A percentile compares a stretch with the other conserved stretches of the same genome.
phyloP scores from a whole-genome alignment of 2,888 invertebrate species.

The Eueremaeus valkanovi region DNA sequence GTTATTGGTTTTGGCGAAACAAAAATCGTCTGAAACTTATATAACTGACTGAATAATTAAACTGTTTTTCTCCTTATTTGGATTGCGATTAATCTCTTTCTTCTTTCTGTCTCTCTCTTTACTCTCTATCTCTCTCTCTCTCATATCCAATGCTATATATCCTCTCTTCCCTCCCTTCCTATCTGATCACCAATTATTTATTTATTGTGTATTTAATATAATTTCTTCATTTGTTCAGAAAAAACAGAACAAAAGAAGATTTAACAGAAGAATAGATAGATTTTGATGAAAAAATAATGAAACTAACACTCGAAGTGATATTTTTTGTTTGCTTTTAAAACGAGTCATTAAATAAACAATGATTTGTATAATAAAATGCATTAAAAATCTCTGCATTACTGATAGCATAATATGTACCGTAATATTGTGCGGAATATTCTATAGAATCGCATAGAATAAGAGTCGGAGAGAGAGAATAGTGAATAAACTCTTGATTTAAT shows the following conservation, averaged over 20 bases:
- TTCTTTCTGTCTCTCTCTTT: not conserved
- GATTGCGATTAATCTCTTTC: constrained; percentile 14
- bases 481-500: not conserved
- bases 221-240: not conserved
- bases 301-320: not conserved
- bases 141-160: no score
- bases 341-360: not conserved
- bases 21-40: not conserved
- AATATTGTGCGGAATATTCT: no score
- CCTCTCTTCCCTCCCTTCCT: not conserved
- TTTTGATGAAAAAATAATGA: not conserved
- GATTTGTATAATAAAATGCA: constrained; percentile 2
- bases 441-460: no score
- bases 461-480: no score
- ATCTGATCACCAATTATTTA: not conserved
- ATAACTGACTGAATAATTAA: constrained; percentile 15
- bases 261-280: not conserved
- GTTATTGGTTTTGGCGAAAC: constrained; percentile 9
- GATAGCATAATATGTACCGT: no score
- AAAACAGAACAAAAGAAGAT: not conserved
- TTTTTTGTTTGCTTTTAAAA: not conserved
- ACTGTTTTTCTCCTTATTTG: constrained; percentile 8
- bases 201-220: not conserved
- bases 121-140: not conserved
- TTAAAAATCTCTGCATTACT: not conserved